Evolutionary conservation across 2,888 invertebrate genomes (phyloP).

Genomic region (Epiblema foenella): DNA sequence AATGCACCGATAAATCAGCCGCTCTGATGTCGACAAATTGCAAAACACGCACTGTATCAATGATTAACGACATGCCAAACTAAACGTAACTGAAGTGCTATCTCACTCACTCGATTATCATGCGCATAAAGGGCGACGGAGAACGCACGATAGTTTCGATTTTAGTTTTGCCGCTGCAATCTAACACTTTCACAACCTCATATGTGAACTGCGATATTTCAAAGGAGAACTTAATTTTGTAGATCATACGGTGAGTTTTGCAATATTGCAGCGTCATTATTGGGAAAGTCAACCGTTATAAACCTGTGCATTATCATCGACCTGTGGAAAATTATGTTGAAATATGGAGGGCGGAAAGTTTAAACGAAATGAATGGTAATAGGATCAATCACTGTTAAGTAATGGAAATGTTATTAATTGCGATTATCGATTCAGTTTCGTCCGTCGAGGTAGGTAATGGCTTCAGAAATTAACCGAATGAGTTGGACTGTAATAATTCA

Average conservation of each 20-base stretch:
- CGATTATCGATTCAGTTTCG: conserved; percentile 27
- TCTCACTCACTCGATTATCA: conserved; percentile 19
- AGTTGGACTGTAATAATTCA: neutral
- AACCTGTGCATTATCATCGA: conserved; percentile 12
- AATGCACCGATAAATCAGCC: conserved; percentile 42
- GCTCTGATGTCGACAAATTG: conserved; percentile 42
- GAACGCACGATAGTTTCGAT: conserved; percentile 12
- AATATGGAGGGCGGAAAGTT: conserved; percentile 18
- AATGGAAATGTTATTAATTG: conserved; percentile 33
- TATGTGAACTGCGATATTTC: conserved; percentile 7
- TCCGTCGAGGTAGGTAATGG: conserved; percentile 26
- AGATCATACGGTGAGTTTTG: neutral
- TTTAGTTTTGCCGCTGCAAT: conserved; percentile 24
- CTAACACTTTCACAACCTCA: neutral
- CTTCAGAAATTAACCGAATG: conserved; percentile 6
- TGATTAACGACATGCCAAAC: conserved; percentile 45
- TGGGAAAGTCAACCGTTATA: neutral
- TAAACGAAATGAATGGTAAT: conserved; percentile 22
- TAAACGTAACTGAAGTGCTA: conserved; percentile 23
- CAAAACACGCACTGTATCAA: conserved; percentile 44
- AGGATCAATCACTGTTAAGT: conserved; percentile 32
- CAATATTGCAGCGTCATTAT: neutral
- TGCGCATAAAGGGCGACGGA: neutral
- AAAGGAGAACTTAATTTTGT: conserved; percentile 6
- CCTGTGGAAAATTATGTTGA: conserved; percentile 7